Conservation (phyloP, 2,797 vertebrate genomes). For the Prunella strophiata region DNA sequence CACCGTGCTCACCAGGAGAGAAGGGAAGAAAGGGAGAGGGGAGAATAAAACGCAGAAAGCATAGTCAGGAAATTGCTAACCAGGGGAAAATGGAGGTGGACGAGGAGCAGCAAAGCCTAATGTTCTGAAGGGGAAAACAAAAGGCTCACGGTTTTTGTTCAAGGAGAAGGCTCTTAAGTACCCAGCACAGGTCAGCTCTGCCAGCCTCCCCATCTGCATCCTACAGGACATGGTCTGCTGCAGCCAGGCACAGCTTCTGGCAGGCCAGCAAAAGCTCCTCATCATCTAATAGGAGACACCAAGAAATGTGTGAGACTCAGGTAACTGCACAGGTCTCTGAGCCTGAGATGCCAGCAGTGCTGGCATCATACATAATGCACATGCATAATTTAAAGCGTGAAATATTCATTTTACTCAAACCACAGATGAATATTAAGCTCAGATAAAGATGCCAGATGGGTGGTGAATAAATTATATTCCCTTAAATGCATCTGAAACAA, state of each 20-base stretch:
- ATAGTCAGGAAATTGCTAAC: not conserved
- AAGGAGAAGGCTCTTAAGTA: not conserved
- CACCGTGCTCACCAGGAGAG: accelerated
- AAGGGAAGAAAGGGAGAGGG: not conserved
- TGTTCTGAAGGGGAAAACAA: not conserved
- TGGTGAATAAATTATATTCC: not conserved
- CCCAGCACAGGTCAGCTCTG: not conserved
- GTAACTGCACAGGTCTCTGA: not conserved
- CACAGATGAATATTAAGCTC: not conserved
- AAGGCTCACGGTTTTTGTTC: accelerated
- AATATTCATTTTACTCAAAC: slow-evolving; percentile 20
- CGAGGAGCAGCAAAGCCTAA: not conserved
- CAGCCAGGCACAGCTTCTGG: not conserved
- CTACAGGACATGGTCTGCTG: accelerated
- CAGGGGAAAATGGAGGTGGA: not conserved
- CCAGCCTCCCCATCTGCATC: not conserved
- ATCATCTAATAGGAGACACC: not conserved
- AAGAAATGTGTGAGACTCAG: not conserved
- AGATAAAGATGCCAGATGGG: not conserved
- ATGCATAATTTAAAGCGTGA: not conserved
- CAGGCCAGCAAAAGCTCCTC: not conserved
- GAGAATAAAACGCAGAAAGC: not conserved
- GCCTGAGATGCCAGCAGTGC: not conserved
- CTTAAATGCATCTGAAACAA: slow-evolving; percentile 16
- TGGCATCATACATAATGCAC: not conserved